phyloP scores from a whole-genome alignment of 2,797 vertebrate species.

The Manis crassicaudata region DNA sequence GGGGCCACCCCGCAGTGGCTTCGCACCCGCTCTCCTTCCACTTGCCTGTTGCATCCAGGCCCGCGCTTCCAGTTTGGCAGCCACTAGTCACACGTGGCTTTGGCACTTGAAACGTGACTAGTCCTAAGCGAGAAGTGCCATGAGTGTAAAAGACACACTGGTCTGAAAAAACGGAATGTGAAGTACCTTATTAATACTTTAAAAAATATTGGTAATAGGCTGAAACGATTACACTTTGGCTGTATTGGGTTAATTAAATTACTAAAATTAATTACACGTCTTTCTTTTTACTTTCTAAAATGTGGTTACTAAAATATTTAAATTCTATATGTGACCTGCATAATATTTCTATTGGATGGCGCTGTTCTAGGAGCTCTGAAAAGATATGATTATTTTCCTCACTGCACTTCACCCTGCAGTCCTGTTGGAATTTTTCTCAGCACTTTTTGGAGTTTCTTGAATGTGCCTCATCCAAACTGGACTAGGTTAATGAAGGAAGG shows the following conservation, averaged over 20 bases:
- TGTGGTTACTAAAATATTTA: neutral
- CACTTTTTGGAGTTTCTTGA: neutral
- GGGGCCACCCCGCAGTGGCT: rapidly evolving
- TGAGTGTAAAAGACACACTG: neutral
- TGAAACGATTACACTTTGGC: neutral
- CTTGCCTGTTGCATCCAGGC: neutral
- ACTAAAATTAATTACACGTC: neutral
- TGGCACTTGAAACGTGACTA: neutral
- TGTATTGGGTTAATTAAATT: neutral
- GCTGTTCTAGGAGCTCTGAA: neutral
- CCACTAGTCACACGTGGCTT: neutral
- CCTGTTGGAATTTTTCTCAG: neutral
- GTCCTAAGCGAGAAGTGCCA: neutral
- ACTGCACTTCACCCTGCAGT: neutral
- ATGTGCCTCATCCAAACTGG: neutral
- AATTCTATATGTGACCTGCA: neutral
- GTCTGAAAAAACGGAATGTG: neutral
- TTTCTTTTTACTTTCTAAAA: conserved; percentile 5
- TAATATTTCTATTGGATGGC: neutral
- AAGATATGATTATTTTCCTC: neutral
- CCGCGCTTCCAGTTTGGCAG: neutral
- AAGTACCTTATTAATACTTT: neutral
- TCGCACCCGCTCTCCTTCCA: neutral
- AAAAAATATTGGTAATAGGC: neutral
- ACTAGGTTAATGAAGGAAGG: neutral